Conservation (phyloP, 2,888 invertebrate genomes). For the Eristalinus aeneus region DNA sequence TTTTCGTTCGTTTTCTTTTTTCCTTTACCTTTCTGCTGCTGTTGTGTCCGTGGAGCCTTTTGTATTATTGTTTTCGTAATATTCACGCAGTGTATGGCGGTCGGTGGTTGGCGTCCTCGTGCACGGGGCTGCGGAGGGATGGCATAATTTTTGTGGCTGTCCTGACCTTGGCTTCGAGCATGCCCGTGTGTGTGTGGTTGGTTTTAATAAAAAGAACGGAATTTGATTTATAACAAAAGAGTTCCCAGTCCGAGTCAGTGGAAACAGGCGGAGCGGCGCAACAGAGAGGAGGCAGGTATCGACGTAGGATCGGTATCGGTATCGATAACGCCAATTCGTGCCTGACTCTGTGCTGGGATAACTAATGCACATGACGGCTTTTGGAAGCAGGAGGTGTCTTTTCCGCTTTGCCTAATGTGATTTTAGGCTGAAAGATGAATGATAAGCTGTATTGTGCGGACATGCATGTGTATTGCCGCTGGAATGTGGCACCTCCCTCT, state of each 20-base stretch:
- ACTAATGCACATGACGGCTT: not conserved
- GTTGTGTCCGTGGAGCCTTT: not conserved
- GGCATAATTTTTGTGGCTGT: constrained; percentile 31
- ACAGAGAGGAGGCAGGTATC: not conserved
- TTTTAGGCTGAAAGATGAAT: not conserved
- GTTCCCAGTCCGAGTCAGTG: not conserved
- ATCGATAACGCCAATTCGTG: not conserved
- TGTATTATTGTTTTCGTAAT: constrained; percentile 41
- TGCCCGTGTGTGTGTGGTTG: not conserved
- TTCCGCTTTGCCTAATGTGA: not conserved
- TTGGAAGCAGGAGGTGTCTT: not conserved
- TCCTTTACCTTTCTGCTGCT: not conserved
- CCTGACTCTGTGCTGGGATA: not conserved
- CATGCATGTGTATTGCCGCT: not conserved
- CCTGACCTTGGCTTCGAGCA: not conserved
- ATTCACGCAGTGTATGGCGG: not conserved
- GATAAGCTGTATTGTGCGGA: not conserved
- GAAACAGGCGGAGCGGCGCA: not conserved
- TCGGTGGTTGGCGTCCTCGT: not conserved
- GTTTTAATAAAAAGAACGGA: not conserved
- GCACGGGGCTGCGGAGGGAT: not conserved
- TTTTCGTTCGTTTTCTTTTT: constrained; percentile 20
- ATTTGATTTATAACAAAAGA: constrained; percentile 30
- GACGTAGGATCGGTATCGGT: not conserved
- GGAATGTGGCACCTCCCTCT: not conserved